Evolutionary conservation across 2,888 invertebrate species (phyloP), one percentile per base, ranked within the genome.

Genomic region (Nomada goodeniana): DNA sequence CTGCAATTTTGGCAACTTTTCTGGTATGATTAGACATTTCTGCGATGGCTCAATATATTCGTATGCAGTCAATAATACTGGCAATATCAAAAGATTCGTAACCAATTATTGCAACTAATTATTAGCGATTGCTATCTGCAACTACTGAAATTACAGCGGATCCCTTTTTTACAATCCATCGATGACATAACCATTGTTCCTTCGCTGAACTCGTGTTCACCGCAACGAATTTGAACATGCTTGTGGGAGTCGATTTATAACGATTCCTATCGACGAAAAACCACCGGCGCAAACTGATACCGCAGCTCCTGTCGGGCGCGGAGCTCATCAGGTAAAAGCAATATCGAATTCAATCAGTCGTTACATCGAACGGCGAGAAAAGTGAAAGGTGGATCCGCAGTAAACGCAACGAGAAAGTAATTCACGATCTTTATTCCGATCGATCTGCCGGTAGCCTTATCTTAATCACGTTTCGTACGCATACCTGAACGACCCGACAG

Each of bases 321-420:
- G n/a, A 57, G 26, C 26, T 55, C 23, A 61, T 68, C 61, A 64
- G 42, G 50, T 59, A 60, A 44, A 20, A 47, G 73, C 47, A 47
- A 65, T 74, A 59, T 73, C 44, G 59, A 9, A 50, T 77, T 59
- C 76, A 65, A 82, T 85, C 79, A 75, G 47, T 47, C 73, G 65
- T 76, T 76, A n/a, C 60, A 67, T 61, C 76, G 60, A 69, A 50
- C 50, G 18, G 44, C 60, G 67, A 73, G 84, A 69, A 86, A 89
- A 90, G 91, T 91, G 91, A 91, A 91, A 91, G 91, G 91, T 88
- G 90, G 90, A 89, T 90, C 85, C 86, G 83, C 83, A 86, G 86
- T 83, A 65, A 67, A 80, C 68, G 83, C 75, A 85, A 61, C 80
- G 88, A 87, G 90, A 91, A 89, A 91, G 90, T 89, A 85, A 88